Base-by-base conservation (phyloP, 2,797 vertebrate species). In the Premnoplex brunnescens region DNA sequence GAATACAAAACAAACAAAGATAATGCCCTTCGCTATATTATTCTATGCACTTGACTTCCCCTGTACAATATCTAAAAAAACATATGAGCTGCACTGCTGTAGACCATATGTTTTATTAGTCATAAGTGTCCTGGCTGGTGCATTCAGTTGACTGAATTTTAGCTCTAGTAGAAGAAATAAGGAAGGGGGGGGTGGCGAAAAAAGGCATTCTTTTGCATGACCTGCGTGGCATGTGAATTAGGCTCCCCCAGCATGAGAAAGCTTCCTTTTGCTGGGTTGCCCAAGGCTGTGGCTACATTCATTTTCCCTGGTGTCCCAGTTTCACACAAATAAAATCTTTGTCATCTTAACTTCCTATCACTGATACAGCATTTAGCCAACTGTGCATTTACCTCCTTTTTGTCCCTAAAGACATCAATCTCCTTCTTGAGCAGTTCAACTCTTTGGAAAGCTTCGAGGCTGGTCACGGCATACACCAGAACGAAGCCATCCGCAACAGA, bases 401-500 rank as follows among this genome's bases (percentile, higher is more conserved):
- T 99, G 95, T 99, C 99, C 95, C 98, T 98, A 85, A 98, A 99
- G 89, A 98, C 98, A 41, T 99, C 99, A 0, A 99, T 99, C 91
- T 99, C 99, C 95, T 98, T 99, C 97, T 99, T 99, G 74, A 99
- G 98, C 12, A 98, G 41, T 30, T 99, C 99, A 6, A 99, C 98
- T 94, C 97, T 99, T 91, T 98, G 98, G 96, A 99, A 99, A 3
- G 99, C 99, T 90, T 99, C 99, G 12, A 98, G 87, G 96, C 98
- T 99, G 97, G 99, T 99, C 11, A 99, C 98, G 4, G 99, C 98
- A 46, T 99, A 99, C 72, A 99, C 99, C 0, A 99, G 98, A n/a
- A 99, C 97, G 37, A 99, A 99, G 76, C 98, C 99, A 7, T 99
- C 99, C 0, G 99, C 99, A 56, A 99, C 98, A 0, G 99, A 99